Evolutionary conservation across 2,113 vertebrate genomes (phyloP), one percentile per base, ranked within the genome.

Genomic region (Hiodon alosoides): DNA sequence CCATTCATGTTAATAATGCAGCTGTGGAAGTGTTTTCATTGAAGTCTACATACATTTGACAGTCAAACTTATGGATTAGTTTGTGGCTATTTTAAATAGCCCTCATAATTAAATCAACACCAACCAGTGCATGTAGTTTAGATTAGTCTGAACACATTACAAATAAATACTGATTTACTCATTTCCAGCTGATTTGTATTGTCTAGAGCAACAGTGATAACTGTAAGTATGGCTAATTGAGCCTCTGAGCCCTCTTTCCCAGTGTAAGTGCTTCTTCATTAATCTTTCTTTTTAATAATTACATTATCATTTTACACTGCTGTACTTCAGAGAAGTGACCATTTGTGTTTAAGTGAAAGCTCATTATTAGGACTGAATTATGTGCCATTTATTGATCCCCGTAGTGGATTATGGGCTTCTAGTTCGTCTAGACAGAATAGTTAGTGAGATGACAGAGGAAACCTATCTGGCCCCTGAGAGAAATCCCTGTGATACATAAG

Each of bases 291-390:
- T 98, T 95, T 98, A 97, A 98, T 97, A 97, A 97, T 97, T 98
- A 97, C 94, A 96, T 98, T 98, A 98, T 96, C 94, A 96, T 97
- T 96, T 98, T 96, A 96, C 92, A 89, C 91, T 90, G 93, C 90
- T 90, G 93, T 93, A 94, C 91, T 92, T 92, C 93, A 90, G 88
- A 93, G 94, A 94, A 94, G 94, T 91, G 93, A 92, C 90, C 94
- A 93, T 94, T 97, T 95, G 94, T 94, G 93, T 95, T 95, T 95
- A 96, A 98, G 94, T 95, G 95, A 97, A 97, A 97, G 94, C 96
- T 98, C 96, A 98, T 99, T 97, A 99, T 97, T 96, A 94, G 93
- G 91, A 94, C 94, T 96, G 95, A 98, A 98, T 98, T 98, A 98
- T 96, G 95, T 96, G 94, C 94, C 94, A 92, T 98, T 98, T 99